Conservation (phyloP, 2,113 vertebrate genomes). For the Protomyctophum bolini region DNA sequence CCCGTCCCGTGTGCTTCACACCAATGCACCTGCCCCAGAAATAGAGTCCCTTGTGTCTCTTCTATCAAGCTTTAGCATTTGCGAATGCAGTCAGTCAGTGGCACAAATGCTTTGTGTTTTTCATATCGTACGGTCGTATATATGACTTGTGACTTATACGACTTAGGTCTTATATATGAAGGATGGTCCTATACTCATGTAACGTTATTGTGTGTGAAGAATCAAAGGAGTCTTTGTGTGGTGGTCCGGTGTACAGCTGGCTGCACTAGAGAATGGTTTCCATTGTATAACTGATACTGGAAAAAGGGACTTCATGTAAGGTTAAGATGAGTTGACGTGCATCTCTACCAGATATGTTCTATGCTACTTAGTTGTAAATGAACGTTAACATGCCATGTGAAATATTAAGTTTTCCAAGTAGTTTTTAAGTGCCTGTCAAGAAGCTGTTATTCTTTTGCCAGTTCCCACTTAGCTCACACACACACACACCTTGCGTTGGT, state of each 20-base stretch:
- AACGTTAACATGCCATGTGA: conserved; percentile 24
- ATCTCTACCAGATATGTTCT: conserved; percentile 16
- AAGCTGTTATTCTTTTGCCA: conserved; percentile 10
- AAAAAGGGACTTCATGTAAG: conserved; percentile 17
- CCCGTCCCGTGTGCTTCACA: too few relatives aligned
- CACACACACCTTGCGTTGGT: conserved; percentile 16
- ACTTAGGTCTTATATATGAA: conserved; percentile 6
- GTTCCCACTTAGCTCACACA: not conserved
- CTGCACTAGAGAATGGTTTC: conserved; percentile 25
- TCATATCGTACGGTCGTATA: not conserved
- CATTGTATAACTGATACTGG: conserved; percentile 20
- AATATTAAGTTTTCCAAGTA: conserved; percentile 46
- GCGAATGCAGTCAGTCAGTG: not conserved
- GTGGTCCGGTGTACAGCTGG: not conserved
- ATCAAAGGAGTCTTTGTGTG: not conserved
- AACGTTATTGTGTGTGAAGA: too few relatives aligned
- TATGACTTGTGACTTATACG: conserved; percentile 5
- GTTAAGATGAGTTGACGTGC: conserved; percentile 3
- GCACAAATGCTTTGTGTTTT: conserved; percentile 9
- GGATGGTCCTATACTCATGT: too few relatives aligned
- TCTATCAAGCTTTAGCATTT: conserved; percentile 17
- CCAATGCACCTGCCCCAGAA: too few relatives aligned
- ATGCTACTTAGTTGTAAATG: conserved; percentile 38
- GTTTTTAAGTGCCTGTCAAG: conserved; percentile 70
- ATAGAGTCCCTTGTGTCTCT: not conserved